Conservation (phyloP, 2,888 invertebrate genomes). For the Drosophila koepferae region DNA sequence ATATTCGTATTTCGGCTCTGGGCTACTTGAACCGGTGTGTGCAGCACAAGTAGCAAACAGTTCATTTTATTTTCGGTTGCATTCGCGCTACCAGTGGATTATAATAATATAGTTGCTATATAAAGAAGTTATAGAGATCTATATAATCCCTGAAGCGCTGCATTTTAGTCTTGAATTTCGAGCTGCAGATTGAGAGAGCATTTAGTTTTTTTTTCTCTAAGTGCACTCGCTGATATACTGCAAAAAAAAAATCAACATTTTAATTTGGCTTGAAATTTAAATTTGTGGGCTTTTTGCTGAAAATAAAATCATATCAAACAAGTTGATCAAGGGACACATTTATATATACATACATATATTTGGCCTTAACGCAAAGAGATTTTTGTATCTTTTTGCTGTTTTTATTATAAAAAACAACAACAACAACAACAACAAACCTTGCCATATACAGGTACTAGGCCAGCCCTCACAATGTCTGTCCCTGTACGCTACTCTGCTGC, state of each 20-base stretch:
- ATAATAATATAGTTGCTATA: slow-evolving; percentile 14
- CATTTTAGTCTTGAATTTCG: slow-evolving; percentile 65
- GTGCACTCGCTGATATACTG: slow-evolving; percentile 70
- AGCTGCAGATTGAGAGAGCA: slow-evolving; percentile 79
- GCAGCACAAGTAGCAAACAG: slow-evolving; percentile 85
- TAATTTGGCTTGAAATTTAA: slow-evolving; percentile 59
- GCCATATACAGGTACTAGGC: slow-evolving; percentile 85
- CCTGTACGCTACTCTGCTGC: slow-evolving; percentile 86
- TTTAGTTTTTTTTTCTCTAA: slow-evolving; percentile 11
- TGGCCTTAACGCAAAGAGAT: slow-evolving; percentile 62
- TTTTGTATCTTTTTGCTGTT: slow-evolving; percentile 44
- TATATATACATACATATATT: slow-evolving; percentile 15
- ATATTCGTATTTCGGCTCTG: slow-evolving; percentile 45
- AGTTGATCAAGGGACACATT: slow-evolving; percentile 53
- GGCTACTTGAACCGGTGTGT: slow-evolving; percentile 81
- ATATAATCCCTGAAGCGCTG: slow-evolving; percentile 67
- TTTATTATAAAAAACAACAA: slow-evolving; percentile 41
- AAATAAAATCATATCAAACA: slow-evolving; percentile 80
- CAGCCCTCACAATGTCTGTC: slow-evolving; percentile 86
- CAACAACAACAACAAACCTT: slow-evolving; percentile 52
- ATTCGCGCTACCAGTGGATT: slow-evolving; percentile 55
- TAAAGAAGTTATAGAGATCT: slow-evolving; percentile 8
- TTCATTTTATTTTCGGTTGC: slow-evolving; percentile 83
- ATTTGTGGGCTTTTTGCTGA: slow-evolving; percentile 69
- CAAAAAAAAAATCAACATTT: slow-evolving; percentile 2